A percentile compares a stretch with the other conserved stretches of the same genome.
Conservation (phyloP, 1,140 invertebrate species). For the Neodiprion lecontei region DNA sequence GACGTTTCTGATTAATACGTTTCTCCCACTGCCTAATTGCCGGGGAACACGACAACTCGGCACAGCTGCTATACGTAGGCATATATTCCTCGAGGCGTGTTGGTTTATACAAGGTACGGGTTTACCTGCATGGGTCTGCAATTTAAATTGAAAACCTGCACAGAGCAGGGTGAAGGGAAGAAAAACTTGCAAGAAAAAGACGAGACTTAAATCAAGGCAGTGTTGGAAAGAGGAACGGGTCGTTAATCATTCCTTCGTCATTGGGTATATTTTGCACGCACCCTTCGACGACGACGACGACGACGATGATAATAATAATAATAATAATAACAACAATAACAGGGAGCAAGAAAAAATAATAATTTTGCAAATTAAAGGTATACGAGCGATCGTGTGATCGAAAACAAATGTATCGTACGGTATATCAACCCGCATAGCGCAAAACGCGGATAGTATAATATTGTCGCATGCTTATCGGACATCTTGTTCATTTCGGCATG, state of each 20-base stretch:
- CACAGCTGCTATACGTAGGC: not conserved
- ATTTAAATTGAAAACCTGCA: not conserved
- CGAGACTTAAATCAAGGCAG: not conserved
- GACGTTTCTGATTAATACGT: constrained; percentile 11
- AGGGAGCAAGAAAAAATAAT: too few relatives aligned
- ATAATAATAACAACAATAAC: too few relatives aligned
- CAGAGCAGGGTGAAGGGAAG: too few relatives aligned
- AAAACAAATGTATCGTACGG: not conserved
- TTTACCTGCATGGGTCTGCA: too few relatives aligned
- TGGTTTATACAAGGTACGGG: too few relatives aligned
- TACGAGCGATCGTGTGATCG: not conserved
- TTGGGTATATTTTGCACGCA: not conserved
- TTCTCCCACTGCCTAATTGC: not conserved
- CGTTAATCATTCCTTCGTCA: too few relatives aligned
- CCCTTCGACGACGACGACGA: not conserved
- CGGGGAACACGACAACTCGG: not conserved
- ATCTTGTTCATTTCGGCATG: not conserved
- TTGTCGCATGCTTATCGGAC: not conserved
- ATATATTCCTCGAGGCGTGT: too few relatives aligned
- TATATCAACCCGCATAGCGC: not conserved
- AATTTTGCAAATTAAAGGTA: too few relatives aligned
- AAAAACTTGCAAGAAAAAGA: not conserved
- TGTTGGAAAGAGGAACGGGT: too few relatives aligned
- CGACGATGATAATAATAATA: too few relatives aligned
- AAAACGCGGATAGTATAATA: not conserved